These are phyloP conservation scores for Meles meles DNA, from an alignment of 2,113 vertebrate genomes.

Conservation along the genomic window DNA sequence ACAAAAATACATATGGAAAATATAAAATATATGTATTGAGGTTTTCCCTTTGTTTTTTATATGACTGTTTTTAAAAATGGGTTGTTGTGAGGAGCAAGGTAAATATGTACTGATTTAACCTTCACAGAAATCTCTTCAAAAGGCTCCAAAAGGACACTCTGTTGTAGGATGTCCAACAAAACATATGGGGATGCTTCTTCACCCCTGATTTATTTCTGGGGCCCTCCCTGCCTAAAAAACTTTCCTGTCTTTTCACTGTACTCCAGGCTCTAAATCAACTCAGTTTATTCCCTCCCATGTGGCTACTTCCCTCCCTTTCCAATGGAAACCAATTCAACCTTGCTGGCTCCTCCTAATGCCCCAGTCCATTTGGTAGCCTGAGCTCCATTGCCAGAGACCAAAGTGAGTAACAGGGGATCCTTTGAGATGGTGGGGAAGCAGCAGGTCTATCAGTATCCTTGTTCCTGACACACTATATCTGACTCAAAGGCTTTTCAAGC, in stretches of 20 bases:
- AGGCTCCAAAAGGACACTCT: neutral
- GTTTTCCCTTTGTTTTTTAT: neutral
- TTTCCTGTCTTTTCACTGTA: neutral
- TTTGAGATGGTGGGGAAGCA: neutral
- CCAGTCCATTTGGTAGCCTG: rapidly evolving
- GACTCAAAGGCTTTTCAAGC: neutral
- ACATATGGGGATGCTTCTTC: too few relatives aligned
- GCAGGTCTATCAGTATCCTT: neutral
- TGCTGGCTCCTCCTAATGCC: neutral
- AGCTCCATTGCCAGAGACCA: neutral
- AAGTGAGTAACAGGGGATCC: neutral
- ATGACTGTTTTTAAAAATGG: neutral
- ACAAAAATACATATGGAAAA: neutral
- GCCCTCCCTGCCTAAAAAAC: neutral
- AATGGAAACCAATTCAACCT: neutral
- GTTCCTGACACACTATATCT: neutral
- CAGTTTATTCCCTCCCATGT: neutral
- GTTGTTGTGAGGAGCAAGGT: neutral
- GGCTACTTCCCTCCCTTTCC: neutral
- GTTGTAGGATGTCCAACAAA: neutral
- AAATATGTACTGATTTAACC: neutral
- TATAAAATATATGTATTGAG: neutral
- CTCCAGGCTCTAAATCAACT: neutral
- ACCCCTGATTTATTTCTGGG: neutral
- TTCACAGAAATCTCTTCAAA: neutral